A percentile compares a stretch with the other conserved stretches of the same genome.
These are phyloP conservation scores for Ochropacha duplaris DNA, from an alignment of 2,888 invertebrate genomes.

Conservation along the genomic window DNA sequence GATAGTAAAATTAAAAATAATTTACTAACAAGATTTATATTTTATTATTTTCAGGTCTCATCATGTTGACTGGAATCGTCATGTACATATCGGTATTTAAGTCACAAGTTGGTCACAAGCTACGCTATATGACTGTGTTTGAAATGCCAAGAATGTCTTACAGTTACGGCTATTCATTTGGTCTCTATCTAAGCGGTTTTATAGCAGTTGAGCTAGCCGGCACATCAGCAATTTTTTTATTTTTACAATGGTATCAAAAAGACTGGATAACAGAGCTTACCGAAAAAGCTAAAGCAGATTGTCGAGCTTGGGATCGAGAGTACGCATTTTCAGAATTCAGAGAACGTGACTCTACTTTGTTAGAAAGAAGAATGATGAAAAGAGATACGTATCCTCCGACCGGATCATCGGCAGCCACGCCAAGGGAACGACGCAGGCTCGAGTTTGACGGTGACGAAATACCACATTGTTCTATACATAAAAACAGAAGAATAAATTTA, in stretches of 20 bases:
- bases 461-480: conserved; percentile 83
- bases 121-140: conserved; percentile 90
- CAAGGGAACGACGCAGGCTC: conserved; percentile 83
- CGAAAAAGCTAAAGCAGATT: conserved; percentile 76
- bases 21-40: not conserved
- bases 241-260: conserved; percentile 90
- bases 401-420: conserved; percentile 73
- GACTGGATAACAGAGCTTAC: conserved; percentile 82
- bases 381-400: conserved; percentile 73
- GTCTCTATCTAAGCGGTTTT: conserved; percentile 92
- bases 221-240: conserved; percentile 93
- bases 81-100: conserved; percentile 97
- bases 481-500: conserved; percentile 74
- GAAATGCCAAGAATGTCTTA: conserved; percentile 92
- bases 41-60: conserved; percentile 85
- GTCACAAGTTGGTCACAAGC: conserved; percentile 94
- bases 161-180: conserved; percentile 94
- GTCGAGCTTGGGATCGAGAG: conserved; percentile 77
- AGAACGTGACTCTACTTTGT: conserved; percentile 68
- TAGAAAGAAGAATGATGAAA: conserved; percentile 75
- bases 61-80: conserved; percentile 95
- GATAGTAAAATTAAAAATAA: too few species aligned
- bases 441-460: conserved; percentile 85
- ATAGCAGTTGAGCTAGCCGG: conserved; percentile 93
- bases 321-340: conserved; percentile 77